phyloP scores from a whole-genome alignment of 2,113 vertebrate genomes.

The Oreamnos americanus region DNA sequence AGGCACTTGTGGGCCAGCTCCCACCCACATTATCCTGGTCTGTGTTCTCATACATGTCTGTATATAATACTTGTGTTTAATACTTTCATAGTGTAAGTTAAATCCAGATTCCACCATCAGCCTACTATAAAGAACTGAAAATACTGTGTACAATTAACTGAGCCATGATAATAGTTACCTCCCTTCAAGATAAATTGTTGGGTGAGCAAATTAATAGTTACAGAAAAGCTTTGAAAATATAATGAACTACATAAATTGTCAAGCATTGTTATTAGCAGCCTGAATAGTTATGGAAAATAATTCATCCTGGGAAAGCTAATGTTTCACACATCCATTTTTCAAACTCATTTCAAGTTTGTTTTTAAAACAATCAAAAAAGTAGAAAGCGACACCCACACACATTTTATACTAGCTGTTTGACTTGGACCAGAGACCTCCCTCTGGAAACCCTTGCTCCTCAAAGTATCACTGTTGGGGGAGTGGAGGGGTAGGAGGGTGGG shows the following conservation, averaged over 20 bases:
- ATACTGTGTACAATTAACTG: not conserved
- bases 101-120: not conserved
- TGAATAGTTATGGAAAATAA: slow-evolving; percentile 20
- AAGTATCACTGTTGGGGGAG: not conserved
- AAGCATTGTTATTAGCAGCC: slow-evolving; percentile 24
- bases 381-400: not conserved
- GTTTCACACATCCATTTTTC: not conserved
- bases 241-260: slow-evolving; percentile 29
- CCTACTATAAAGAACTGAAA: not conserved
- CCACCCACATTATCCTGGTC: not conserved
- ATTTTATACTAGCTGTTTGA: not conserved
- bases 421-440: not conserved
- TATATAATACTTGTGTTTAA: not conserved
- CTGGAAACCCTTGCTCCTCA: not conserved
- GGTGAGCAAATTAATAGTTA: slow-evolving; percentile 44
- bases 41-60: not conserved
- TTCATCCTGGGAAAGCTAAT: not conserved
- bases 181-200: not conserved
- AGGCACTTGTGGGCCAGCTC: not conserved
- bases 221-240: not conserved
- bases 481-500: not conserved
- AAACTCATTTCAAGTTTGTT: slow-evolving; percentile 2
- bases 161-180: not conserved
- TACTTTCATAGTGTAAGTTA: not conserved
- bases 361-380: not conserved